Evolutionary conservation across 2,888 invertebrate genomes (phyloP).

Genomic region (Himalopsyche tibetana): DNA sequence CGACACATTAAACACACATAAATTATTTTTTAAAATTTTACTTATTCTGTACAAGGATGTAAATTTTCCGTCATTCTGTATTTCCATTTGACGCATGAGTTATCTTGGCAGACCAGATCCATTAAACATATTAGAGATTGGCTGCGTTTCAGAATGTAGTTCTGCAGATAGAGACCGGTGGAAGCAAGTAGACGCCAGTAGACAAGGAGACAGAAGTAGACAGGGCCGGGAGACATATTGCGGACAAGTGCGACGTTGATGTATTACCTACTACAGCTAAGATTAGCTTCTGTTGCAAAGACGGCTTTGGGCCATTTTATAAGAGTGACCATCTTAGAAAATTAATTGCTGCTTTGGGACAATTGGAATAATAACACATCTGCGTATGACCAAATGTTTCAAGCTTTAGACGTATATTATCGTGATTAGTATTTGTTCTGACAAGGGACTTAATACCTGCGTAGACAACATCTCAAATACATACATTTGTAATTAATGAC

Average conservation of each 20-base stretch:
- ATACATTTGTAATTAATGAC: too few relatives aligned
- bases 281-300: constrained; percentile 49
- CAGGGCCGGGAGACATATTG: constrained; percentile 55
- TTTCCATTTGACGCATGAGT: constrained; percentile 37
- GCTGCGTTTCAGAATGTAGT: constrained; percentile 47
- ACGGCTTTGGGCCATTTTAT: not conserved
- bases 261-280: constrained; percentile 50
- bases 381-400: not conserved
- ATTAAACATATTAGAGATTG: constrained; percentile 60
- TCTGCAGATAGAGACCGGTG: constrained; percentile 41
- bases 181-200: constrained; percentile 27
- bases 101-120: constrained; percentile 51
- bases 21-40: too few relatives aligned
- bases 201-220: constrained; percentile 2
- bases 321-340: constrained; percentile 12
- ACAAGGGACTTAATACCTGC: too few relatives aligned
- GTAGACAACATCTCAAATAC: too few relatives aligned
- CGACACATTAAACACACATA: too few relatives aligned
- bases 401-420: not conserved
- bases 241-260: constrained; percentile 62
- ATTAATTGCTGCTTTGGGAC: constrained; percentile 13
- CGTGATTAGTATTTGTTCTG: too few relatives aligned
- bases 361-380: not conserved
- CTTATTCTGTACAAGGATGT: not conserved
- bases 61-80: not conserved